These are phyloP conservation scores for Stomatorhinus walkeri DNA, from an alignment of 2,797 vertebrate genomes.

Conservation along the genomic window DNA sequence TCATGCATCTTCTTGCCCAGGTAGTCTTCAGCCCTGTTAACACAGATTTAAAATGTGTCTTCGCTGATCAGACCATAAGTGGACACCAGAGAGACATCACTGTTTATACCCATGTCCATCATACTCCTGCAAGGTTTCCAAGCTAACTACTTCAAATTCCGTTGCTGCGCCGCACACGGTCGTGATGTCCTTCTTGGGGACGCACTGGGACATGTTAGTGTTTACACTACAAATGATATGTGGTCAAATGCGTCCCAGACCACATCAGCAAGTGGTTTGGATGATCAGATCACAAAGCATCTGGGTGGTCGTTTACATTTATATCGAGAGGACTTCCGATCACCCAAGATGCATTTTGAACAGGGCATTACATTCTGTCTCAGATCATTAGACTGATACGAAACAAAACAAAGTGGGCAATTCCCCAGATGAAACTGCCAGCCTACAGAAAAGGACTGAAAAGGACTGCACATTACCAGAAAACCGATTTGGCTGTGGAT, in stretches of 20 bases:
- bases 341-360: background rate
- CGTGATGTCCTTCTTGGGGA: background rate
- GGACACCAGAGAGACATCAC: background rate
- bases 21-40: background rate
- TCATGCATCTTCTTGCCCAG: background rate
- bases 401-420: background rate
- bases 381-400: background rate
- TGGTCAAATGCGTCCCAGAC: background rate
- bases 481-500: background rate
- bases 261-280: background rate
- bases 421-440: background rate
- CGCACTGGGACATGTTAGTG: background rate
- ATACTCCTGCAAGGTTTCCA: background rate
- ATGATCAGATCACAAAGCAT: background rate
- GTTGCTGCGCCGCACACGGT: background rate
- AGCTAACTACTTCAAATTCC: background rate
- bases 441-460: background rate
- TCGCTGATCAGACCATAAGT: background rate
- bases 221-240: background rate
- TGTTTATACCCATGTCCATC: background rate
- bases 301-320: background rate
- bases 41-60: background rate
- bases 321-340: background rate
- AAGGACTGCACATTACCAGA: background rate
- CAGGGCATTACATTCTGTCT: background rate